These are phyloP conservation scores for Hemiscyllium ocellatum DNA, from an alignment of 2,113 vertebrate genomes.

Conservation along the genomic window DNA sequence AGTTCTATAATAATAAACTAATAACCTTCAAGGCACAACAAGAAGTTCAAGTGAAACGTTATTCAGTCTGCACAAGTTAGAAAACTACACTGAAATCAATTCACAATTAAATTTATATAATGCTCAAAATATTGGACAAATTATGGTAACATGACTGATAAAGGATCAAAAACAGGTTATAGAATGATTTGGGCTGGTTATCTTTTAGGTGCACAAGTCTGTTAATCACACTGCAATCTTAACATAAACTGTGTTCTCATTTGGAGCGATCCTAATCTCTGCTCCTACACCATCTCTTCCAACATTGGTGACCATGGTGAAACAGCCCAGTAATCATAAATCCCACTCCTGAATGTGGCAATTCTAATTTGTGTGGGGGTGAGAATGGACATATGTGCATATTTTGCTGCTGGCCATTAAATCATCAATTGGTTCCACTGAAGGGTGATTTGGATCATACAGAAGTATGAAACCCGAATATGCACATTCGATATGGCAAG, in stretches of 20 bases:
- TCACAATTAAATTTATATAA: background rate
- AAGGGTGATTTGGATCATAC: no score
- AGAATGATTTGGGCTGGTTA: background rate
- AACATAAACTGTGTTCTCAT: background rate
- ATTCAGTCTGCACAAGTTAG: background rate
- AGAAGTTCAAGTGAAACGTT: background rate
- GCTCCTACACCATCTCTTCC: background rate
- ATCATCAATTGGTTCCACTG: no score
- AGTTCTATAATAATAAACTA: background rate
- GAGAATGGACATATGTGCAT: no score
- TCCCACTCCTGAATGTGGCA: no score
- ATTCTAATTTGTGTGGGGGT: no score
- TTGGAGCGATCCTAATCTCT: background rate
- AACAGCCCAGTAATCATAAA: no score
- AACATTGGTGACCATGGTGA: background rate
- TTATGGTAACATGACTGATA: background rate
- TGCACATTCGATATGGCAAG: no score
- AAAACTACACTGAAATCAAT: background rate
- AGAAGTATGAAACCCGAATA: no score
- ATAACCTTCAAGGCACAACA: no score
- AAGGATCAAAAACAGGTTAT: background rate
- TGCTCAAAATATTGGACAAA: no score
- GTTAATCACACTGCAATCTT: background rate
- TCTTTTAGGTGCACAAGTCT: background rate
- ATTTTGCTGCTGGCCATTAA: no score